A percentile compares a stretch with the other conserved stretches of the same genome.
Evolutionary conservation across 2,797 vertebrate species (phyloP).

Genomic region (Ceyx erithaca): DNA sequence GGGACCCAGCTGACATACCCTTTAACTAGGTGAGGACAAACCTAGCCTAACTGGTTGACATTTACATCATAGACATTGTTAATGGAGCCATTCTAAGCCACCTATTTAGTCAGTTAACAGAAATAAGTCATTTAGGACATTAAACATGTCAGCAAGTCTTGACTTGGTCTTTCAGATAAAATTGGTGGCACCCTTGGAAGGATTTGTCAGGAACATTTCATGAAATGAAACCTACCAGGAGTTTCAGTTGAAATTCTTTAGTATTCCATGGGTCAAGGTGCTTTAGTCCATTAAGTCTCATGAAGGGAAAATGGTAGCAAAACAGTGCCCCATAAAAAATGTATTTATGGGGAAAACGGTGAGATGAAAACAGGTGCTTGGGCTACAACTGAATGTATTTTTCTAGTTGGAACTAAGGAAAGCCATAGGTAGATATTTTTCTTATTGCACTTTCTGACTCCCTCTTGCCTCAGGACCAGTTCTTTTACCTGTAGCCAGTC

Average conservation of each 20-base stretch:
- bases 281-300: neutral
- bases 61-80: neutral
- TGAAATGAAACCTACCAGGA: neutral
- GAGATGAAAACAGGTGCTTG: neutral
- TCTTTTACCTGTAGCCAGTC: neutral
- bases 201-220: neutral
- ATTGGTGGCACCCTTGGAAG: neutral
- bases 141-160: neutral
- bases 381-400: neutral
- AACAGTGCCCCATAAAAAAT: neutral
- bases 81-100: neutral
- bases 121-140: neutral
- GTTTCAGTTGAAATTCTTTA: neutral
- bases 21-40: neutral
- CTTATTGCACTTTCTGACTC: neutral
- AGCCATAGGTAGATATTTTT: neutral
- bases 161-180: neutral
- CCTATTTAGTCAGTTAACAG: neutral
- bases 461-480: neutral
- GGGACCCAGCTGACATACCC: neutral
- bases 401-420: neutral
- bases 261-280: neutral
- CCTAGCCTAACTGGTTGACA: neutral
- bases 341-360: neutral
- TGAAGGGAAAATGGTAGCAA: neutral